Conservation (phyloP, 2,888 invertebrate species). For the Anticlea derivata region DNA sequence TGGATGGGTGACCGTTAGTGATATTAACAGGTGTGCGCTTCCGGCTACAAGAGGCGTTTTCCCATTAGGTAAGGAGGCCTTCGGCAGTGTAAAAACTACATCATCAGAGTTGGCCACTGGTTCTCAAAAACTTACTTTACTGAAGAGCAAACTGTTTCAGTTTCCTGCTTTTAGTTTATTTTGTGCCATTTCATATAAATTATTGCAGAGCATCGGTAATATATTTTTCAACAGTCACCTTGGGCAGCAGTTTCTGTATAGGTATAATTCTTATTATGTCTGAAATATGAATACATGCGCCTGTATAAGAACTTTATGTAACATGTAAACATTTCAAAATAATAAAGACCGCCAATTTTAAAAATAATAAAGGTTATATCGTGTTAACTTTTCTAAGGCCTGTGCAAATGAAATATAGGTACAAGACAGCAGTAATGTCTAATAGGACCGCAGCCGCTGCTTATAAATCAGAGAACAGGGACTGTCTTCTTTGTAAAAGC, state of each 20-base stretch:
- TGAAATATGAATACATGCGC: neutral
- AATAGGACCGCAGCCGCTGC: conserved; percentile 37
- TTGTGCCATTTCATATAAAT: conserved; percentile 27
- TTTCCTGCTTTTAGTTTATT: conserved; percentile 26
- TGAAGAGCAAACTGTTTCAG: conserved; percentile 26
- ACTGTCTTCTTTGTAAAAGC: conserved; percentile 6
- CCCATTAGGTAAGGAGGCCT: no score
- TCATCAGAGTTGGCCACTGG: no score
- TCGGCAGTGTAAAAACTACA: no score
- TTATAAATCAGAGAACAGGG: conserved; percentile 25
- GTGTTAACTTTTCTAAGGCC: conserved; percentile 3
- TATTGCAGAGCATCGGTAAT: conserved; percentile 21
- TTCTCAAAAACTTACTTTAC: no score
- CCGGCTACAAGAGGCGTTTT: no score
- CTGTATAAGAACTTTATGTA: neutral
- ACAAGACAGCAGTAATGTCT: conserved; percentile 22
- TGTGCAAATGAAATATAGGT: conserved; percentile 9
- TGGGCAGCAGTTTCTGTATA: conserved; percentile 3
- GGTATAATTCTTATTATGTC: conserved; percentile 19
- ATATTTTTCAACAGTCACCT: conserved; percentile 19
- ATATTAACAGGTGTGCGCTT: no score
- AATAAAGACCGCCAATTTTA: neutral
- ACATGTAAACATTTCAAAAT: neutral
- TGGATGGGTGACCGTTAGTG: no score
- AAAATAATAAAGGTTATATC: neutral